phyloP scores from a whole-genome alignment of 2,888 invertebrate genomes.

The Oithona nana region DNA sequence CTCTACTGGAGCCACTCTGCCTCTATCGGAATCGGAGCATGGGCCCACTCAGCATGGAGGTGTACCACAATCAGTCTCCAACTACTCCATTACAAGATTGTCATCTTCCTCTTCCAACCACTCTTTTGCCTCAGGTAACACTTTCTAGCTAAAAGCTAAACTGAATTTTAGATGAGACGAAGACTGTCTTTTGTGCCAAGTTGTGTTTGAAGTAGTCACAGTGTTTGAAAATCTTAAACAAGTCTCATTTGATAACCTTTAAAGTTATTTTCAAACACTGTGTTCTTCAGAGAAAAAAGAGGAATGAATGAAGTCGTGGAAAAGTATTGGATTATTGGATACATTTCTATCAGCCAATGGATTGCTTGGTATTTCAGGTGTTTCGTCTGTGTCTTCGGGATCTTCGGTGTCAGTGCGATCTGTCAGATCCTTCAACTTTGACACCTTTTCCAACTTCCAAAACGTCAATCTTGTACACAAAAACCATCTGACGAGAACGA shows the following conservation, averaged over 20 bases:
- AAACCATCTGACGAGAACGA: background rate
- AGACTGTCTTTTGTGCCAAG: too few relatives aligned
- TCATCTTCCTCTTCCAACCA: conserved; percentile 3
- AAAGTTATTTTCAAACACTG: too few relatives aligned
- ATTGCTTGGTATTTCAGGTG: too few relatives aligned
- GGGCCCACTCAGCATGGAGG: too few relatives aligned
- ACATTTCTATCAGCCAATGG: too few relatives aligned
- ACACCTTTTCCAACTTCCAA: conserved; percentile 11
- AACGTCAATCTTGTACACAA: conserved; percentile 10
- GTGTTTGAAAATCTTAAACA: too few relatives aligned
- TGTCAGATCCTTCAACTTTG: background rate
- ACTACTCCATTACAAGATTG: background rate
- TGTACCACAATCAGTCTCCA: background rate
- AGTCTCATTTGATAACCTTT: too few relatives aligned
- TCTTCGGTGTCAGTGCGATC: background rate
- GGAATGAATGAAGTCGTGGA: too few relatives aligned
- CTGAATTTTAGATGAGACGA: too few relatives aligned
- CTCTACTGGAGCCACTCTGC: background rate
- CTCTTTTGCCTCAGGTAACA: conserved; percentile 11
- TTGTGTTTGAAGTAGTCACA: too few relatives aligned
- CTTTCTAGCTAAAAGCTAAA: background rate
- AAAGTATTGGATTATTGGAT: too few relatives aligned
- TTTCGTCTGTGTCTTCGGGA: conserved; percentile 10
- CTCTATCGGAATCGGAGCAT: background rate
- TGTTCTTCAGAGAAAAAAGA: too few relatives aligned